These are phyloP conservation scores for Oxyscelio sp. DNA, from an alignment of 2,888 invertebrate genomes.

Conservation along the genomic window DNA sequence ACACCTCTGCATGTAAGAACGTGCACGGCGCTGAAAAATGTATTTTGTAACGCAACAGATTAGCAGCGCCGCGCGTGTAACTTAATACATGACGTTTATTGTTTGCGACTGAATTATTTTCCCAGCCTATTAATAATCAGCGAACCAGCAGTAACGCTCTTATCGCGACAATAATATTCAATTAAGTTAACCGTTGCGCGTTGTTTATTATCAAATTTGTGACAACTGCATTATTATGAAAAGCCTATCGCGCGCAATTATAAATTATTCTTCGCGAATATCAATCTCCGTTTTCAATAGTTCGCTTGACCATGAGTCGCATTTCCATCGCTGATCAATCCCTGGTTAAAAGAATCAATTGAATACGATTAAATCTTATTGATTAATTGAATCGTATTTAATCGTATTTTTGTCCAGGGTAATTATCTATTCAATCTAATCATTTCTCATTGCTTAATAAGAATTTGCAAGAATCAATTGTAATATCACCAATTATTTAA, in stretches of 20 bases:
- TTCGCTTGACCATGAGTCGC: too few relatives aligned
- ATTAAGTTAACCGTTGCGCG: conserved; percentile 61
- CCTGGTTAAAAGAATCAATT: too few relatives aligned
- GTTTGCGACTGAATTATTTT: conserved; percentile 74
- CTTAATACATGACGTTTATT: conserved; percentile 47
- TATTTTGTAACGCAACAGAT: conserved; percentile 36
- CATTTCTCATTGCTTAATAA: too few relatives aligned
- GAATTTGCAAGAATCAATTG: too few relatives aligned
- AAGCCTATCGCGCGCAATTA: conserved; percentile 15
- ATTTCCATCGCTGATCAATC: too few relatives aligned
- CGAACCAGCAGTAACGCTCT: conserved; percentile 42
- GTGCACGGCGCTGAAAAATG: conserved; percentile 4
- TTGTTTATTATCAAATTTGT: conserved; percentile 58
- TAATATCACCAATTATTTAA: too few relatives aligned
- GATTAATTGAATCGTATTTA: too few relatives aligned
- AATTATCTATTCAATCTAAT: too few relatives aligned
- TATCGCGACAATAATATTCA: conserved; percentile 63
- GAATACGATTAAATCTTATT: too few relatives aligned
- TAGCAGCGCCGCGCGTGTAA: conserved; percentile 30
- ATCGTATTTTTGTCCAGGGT: too few relatives aligned
- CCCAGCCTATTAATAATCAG: conserved; percentile 61
- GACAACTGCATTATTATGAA: conserved; percentile 42
- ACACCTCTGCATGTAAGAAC: conserved; percentile 29
- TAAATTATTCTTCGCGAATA: conserved; percentile 13
- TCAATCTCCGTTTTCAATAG: too few relatives aligned